Conservation (phyloP, 1,140 invertebrate genomes). For the Zaprionus inermis region DNA sequence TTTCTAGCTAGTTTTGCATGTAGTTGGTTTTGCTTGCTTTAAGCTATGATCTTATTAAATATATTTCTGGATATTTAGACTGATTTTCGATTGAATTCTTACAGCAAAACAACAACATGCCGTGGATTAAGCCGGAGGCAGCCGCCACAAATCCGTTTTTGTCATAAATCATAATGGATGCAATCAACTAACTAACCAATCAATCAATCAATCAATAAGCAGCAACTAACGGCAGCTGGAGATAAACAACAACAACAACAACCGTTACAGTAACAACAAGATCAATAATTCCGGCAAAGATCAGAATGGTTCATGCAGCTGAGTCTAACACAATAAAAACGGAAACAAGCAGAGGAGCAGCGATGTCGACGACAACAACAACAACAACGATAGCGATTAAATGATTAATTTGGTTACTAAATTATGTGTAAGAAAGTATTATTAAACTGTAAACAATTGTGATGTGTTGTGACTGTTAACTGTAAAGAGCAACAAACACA, state of each 20-base stretch:
- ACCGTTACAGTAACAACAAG: conserved; percentile 40
- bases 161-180: conserved; percentile 62
- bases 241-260: conserved; percentile 31
- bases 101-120: conserved; percentile 82
- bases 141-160: conserved; percentile 83
- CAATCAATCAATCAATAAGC: conserved; percentile 21
- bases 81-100: conserved; percentile 36
- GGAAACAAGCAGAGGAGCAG: conserved; percentile 36
- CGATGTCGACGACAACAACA: conserved; percentile 29
- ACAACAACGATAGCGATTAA: conserved; percentile 52
- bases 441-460: conserved; percentile 80
- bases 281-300: conserved; percentile 18
- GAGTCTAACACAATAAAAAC: conserved; percentile 20
- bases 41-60: background rate
- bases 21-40: conserved; percentile 40
- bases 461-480: conserved; percentile 56
- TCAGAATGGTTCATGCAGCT: conserved; percentile 24
- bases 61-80: conserved; percentile 3
- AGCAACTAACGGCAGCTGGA: conserved; percentile 29
- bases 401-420: conserved; percentile 69
- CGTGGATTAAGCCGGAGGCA: conserved; percentile 83
- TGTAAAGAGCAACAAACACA: conserved; percentile 18
- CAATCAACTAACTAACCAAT: conserved; percentile 18
- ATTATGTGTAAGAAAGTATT: conserved; percentile 81
- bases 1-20: conserved; percentile 43